phyloP scores from a whole-genome alignment of 1,140 invertebrate species.

The Armadillidium nasatum region DNA sequence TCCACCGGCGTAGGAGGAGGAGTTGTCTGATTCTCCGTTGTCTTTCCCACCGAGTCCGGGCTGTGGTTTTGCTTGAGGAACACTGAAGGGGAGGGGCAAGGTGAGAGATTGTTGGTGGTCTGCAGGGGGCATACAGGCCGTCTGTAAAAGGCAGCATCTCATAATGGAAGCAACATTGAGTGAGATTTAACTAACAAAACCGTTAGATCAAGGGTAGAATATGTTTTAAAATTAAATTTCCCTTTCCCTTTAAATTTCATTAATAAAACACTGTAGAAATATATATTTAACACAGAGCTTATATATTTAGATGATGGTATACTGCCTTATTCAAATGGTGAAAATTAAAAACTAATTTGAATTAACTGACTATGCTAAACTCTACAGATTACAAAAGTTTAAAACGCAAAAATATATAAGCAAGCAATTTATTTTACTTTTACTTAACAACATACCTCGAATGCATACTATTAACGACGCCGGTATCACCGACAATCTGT shows the following conservation, averaged over 20 bases:
- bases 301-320: too few relatives aligned
- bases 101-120: not conserved
- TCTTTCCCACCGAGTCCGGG: not conserved
- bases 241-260: too few relatives aligned
- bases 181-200: too few relatives aligned
- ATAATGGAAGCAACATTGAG: not conserved
- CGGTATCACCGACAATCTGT: not conserved
- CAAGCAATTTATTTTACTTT: not conserved
- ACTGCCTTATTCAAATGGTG: too few relatives aligned
- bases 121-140: not conserved
- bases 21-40: not conserved
- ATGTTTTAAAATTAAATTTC: too few relatives aligned
- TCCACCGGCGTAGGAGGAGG: not conserved
- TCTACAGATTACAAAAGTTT: too few relatives aligned
- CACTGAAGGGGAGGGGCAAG: slow-evolving; percentile 1
- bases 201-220: too few relatives aligned
- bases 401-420: too few relatives aligned
- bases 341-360: too few relatives aligned
- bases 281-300: too few relatives aligned
- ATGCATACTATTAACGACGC: not conserved
- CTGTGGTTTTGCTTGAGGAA: not conserved
- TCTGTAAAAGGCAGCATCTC: slow-evolving; percentile 5
- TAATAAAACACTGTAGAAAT: too few relatives aligned
- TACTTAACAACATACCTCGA: not conserved
- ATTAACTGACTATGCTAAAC: too few relatives aligned